Conservation (phyloP, 2,888 invertebrate genomes). For the Euclidia mi region DNA sequence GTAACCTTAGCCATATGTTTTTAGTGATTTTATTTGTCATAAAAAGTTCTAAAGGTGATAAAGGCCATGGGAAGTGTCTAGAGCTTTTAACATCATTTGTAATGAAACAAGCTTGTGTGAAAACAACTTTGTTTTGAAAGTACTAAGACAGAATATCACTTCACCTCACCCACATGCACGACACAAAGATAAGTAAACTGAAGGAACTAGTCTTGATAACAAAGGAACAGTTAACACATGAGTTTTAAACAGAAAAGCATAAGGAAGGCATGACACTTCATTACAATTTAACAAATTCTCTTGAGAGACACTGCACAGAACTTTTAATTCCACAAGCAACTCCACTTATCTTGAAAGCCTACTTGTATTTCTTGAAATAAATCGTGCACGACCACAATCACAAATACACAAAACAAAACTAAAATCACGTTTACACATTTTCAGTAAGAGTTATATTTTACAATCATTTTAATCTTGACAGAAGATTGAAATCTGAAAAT, state of each 20-base stretch:
- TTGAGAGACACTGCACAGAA: constrained; percentile 40
- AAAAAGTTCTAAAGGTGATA: neutral
- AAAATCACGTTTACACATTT: neutral
- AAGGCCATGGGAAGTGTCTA: constrained; percentile 10
- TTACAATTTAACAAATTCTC: neutral
- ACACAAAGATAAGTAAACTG: constrained; percentile 37
- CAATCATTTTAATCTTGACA: too few relatives aligned
- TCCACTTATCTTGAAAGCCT: constrained; percentile 34
- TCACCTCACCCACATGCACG: constrained; percentile 56
- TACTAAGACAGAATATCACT: constrained; percentile 48
- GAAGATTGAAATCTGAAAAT: too few relatives aligned
- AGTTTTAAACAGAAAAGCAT: constrained; percentile 6
- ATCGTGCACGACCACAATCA: constrained; percentile 5
- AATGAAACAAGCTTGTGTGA: constrained; percentile 10
- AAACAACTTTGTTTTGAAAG: constrained; percentile 6
- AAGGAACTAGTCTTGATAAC: constrained; percentile 9
- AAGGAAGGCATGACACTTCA: constrained; percentile 7
- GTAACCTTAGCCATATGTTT: neutral
- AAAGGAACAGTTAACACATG: constrained; percentile 10
- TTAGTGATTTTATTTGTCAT: neutral
- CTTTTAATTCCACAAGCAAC: constrained; percentile 42
- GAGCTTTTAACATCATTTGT: neutral
- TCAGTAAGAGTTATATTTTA: too few relatives aligned
- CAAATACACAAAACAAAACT: constrained; percentile 4
- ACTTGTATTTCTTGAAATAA: constrained; percentile 9